Conservation (phyloP, 2,113 vertebrate species). For the Nycticryphes semicollaris region DNA sequence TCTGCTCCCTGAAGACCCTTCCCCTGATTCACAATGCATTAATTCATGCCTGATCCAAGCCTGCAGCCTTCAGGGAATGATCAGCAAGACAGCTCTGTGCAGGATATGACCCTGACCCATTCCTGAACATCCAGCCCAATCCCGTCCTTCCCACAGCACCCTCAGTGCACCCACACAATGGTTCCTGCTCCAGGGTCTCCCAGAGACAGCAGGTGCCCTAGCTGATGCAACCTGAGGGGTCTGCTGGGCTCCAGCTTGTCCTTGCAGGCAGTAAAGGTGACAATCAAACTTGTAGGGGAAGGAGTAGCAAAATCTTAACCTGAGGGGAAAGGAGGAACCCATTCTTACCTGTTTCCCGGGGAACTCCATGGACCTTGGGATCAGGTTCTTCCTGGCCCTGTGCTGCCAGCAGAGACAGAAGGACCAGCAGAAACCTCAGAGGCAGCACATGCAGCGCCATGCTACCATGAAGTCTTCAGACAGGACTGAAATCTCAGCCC, state of each 20-base stretch:
- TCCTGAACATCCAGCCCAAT: accelerated
- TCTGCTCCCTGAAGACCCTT: neutral
- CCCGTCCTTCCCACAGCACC: accelerated
- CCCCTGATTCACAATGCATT: accelerated
- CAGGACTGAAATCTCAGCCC: neutral
- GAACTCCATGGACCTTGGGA: neutral
- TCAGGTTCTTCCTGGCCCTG: neutral
- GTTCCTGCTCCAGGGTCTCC: neutral
- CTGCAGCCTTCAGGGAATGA: neutral
- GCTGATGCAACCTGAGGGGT: neutral
- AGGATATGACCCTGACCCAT: neutral
- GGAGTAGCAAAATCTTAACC: neutral
- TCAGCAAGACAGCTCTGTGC: accelerated
- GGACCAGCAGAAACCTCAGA: neutral
- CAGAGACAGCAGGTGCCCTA: neutral
- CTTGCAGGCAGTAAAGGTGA: neutral
- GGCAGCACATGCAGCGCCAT: neutral
- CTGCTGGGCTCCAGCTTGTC: accelerated
- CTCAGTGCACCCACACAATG: accelerated
- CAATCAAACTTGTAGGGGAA: accelerated
- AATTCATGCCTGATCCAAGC: neutral
- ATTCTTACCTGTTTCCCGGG: constrained; percentile 15
- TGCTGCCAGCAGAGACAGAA: neutral
- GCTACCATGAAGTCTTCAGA: neutral
- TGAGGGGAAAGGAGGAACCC: neutral